Evolutionary conservation across 2,888 invertebrate genomes (phyloP).

Genomic region (Ichneumoninae sp.): DNA sequence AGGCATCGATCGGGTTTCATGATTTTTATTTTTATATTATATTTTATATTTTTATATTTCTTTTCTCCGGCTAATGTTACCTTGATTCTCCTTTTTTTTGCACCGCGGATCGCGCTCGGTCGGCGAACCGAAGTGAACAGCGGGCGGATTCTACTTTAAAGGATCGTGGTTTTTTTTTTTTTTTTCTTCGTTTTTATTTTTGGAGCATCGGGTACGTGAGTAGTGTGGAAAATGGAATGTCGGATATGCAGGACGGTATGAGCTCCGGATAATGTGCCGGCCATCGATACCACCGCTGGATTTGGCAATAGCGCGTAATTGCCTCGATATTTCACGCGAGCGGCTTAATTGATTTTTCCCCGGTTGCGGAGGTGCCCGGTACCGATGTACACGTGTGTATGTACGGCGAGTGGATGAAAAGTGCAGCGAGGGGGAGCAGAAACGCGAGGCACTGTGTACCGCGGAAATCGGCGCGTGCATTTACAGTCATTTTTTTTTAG

Average conservation of each 20-base stretch:
- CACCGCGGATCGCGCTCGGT: slow-evolving; percentile 10
- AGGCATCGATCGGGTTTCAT: slow-evolving; percentile 4
- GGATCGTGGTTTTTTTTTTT: background rate
- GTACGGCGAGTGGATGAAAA: background rate
- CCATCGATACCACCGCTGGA: slow-evolving; percentile 80
- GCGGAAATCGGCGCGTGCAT: slow-evolving; percentile 51
- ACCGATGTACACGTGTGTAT: slow-evolving; percentile 20
- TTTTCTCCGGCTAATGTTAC: background rate
- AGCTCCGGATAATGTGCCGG: slow-evolving; percentile 76
- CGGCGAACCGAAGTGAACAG: background rate
- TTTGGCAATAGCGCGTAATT: slow-evolving; percentile 82
- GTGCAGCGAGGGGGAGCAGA: slow-evolving; percentile 15
- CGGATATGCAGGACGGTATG: slow-evolving; percentile 29
- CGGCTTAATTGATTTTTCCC: slow-evolving; percentile 82
- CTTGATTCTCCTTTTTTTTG: background rate
- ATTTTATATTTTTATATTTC: background rate
- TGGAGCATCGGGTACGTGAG: slow-evolving; percentile 7
- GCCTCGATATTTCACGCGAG: slow-evolving; percentile 81
- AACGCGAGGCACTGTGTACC: slow-evolving; percentile 14
- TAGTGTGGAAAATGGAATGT: slow-evolving; percentile 4
- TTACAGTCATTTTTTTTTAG: slow-evolving; percentile 69
- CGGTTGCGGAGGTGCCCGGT: slow-evolving; percentile 28
- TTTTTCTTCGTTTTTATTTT: slow-evolving; percentile 25
- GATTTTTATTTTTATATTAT: background rate
- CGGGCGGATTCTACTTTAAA: slow-evolving; percentile 19